Percentiles rank a stretch among this genome's conserved stretches.
These are phyloP conservation scores for Eublepharis macularius DNA, from an alignment of 2,113 vertebrate species.

Conservation along the genomic window DNA sequence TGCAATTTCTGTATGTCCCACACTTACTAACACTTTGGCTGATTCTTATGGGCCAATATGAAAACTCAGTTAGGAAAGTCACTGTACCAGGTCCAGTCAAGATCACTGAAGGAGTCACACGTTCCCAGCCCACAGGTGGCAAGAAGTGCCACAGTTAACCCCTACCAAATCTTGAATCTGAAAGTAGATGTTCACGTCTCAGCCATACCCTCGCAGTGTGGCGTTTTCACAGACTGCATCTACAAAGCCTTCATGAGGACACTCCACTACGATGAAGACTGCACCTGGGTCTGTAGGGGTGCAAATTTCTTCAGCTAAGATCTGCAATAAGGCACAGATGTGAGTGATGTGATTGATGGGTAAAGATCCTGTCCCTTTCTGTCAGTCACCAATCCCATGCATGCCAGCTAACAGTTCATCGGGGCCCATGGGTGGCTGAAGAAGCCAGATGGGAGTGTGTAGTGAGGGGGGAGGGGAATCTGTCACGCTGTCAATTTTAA, in stretches of 20 bases:
- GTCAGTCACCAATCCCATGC: no score
- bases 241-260: slow-evolving; percentile 88
- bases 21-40: neutral
- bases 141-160: neutral
- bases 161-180: neutral
- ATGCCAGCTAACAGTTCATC: no score
- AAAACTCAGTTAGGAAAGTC: neutral
- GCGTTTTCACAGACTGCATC: slow-evolving; percentile 76
- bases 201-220: slow-evolving; percentile 69
- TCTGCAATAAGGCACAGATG: slow-evolving; percentile 71
- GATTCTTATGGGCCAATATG: neutral
- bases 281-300: slow-evolving; percentile 85
- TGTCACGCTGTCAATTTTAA: no score
- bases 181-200: neutral
- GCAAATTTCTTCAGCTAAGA: slow-evolving; percentile 89
- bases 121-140: neutral
- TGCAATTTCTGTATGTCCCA: neutral
- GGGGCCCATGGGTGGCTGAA: no score
- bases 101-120: neutral
- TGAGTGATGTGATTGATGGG: neutral
- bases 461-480: no score
- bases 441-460: no score
- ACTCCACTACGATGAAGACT: slow-evolving; percentile 88
- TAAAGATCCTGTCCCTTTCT: no score
- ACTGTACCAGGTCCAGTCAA: neutral